Percentiles rank a stretch among this genome's conserved stretches.
Evolutionary conservation across 2,888 invertebrate species (phyloP).

Genomic region (Gastrophysa polygoni): DNA sequence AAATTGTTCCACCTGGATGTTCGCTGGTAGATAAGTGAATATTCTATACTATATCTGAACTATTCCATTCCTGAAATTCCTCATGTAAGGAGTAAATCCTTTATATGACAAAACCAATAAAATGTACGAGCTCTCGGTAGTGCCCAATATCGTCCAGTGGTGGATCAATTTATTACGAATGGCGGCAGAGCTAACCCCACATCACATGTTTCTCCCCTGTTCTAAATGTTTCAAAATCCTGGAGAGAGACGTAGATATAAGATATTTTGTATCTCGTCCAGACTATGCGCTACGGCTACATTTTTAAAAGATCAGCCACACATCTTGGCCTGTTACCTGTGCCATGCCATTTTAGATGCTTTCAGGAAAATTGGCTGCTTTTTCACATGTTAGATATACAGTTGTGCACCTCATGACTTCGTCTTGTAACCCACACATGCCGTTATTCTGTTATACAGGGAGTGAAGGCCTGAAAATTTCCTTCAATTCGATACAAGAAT

Average conservation of each 20-base stretch:
- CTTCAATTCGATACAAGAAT: constrained; percentile 12
- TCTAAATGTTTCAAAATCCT: constrained; percentile 43
- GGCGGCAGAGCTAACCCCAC: constrained; percentile 26
- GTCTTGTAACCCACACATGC: background rate
- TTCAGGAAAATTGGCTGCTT: constrained; percentile 54
- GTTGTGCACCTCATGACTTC: constrained; percentile 23
- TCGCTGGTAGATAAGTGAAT: no score
- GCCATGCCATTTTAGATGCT: constrained; percentile 50
- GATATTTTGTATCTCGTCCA: constrained; percentile 43
- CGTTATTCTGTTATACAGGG: background rate
- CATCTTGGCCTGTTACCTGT: constrained; percentile 49
- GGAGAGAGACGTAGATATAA: constrained; percentile 44
- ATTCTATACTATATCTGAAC: no score
- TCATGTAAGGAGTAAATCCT: no score
- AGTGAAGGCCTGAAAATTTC: background rate
- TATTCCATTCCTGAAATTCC: no score
- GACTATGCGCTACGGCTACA: constrained; percentile 49
- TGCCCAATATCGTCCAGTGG: background rate
- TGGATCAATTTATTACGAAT: constrained; percentile 39
- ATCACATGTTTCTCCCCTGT: constrained; percentile 33
- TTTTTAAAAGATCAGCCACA: constrained; percentile 55
- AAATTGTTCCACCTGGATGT: no score
- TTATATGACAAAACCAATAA: constrained; percentile 26
- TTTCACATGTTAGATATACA: constrained; percentile 40
- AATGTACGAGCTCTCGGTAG: no score